Base-by-base conservation (phyloP, 2,113 vertebrate genomes). In the Anseranas semipalmata region DNA sequence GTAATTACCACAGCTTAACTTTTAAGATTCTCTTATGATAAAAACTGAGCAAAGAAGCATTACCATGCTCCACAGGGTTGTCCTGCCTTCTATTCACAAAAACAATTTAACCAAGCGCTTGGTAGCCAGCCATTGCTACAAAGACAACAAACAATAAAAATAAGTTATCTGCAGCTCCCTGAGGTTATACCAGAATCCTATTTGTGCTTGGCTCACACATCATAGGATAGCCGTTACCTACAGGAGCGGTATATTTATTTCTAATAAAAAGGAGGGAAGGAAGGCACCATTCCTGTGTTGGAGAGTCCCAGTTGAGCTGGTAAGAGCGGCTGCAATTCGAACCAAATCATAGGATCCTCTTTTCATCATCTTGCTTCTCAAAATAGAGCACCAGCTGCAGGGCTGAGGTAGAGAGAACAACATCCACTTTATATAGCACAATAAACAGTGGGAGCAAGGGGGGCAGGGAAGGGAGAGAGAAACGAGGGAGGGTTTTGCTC, bases 301-400 rank as follows among this genome's bases (percentile, higher is more conserved):
- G 79, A 93, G 39, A 83, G 27, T 8, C 33, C 39, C 35, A 72
- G 9, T 0, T 70, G 50, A 74, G 50, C 86, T 88, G 8, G 7
- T 72, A 85, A 88, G 58, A 83, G 41, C 4, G 15, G 10, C 3
- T 92, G 37, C 28, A 92, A 90, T 73, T 74, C 41, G 20, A 89
- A 91, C 27, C 20, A 83, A 76, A 86, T 88, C 35, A 39, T 28
- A 88, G 43, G 33, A 76, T 83, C 48, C 41, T 93, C 58, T 88
- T 96, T 91, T 93, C 43, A 72, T 37, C 67, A 43, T 70, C 62
- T 55, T 35, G 1, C 27, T 90, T 92, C 86, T 85, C 67, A 70
- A 96, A 93, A 92, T 33, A 96, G 71, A 88, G 35, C 22, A 70
- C 59, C 89, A 96, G 76, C 89, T 95, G 89, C 89, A 83, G 33